phyloP scores from a whole-genome alignment of 2,888 invertebrate genomes.

The Pherbina coryleti region DNA sequence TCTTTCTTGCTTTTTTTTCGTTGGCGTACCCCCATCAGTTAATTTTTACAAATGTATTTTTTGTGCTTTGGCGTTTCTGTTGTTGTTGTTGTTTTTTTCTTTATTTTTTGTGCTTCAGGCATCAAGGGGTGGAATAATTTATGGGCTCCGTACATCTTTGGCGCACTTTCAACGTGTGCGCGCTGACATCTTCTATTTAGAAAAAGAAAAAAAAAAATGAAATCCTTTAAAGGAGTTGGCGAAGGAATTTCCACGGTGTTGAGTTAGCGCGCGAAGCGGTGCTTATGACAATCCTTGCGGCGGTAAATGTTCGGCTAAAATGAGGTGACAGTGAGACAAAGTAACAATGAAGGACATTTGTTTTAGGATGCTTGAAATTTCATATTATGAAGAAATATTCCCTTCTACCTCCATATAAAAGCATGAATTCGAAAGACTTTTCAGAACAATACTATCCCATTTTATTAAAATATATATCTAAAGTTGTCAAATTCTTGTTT shows the following conservation, averaged over 20 bases:
- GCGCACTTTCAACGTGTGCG: slow-evolving; percentile 5
- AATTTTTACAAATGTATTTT: slow-evolving; percentile 37
- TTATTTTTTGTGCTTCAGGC: slow-evolving; percentile 3
- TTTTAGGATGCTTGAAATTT: too few relatives aligned
- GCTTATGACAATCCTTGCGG: slow-evolving; percentile 13
- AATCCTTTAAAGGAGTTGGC: slow-evolving; percentile 25
- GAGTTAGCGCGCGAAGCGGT: background rate
- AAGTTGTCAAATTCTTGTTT: too few relatives aligned
- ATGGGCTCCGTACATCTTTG: slow-evolving; percentile 22
- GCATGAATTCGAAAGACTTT: too few relatives aligned
- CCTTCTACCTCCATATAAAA: too few relatives aligned
- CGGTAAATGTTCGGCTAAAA: background rate
- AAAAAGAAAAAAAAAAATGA: background rate
- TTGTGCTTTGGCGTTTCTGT: background rate
- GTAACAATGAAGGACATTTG: background rate
- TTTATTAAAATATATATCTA: too few relatives aligned
- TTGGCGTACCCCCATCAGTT: slow-evolving; percentile 30
- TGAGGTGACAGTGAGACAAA: background rate
- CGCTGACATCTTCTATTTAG: slow-evolving; percentile 17
- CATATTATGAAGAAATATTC: too few relatives aligned
- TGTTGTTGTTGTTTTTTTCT: background rate
- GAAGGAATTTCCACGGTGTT: background rate
- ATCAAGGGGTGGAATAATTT: slow-evolving; percentile 35
- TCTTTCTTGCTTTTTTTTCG: background rate
- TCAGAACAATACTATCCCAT: too few relatives aligned